Percentiles rank a stretch among this genome's conserved stretches.
phyloP scores from a whole-genome alignment of 2,888 invertebrate genomes.

The Pachliopta kotzebuea region DNA sequence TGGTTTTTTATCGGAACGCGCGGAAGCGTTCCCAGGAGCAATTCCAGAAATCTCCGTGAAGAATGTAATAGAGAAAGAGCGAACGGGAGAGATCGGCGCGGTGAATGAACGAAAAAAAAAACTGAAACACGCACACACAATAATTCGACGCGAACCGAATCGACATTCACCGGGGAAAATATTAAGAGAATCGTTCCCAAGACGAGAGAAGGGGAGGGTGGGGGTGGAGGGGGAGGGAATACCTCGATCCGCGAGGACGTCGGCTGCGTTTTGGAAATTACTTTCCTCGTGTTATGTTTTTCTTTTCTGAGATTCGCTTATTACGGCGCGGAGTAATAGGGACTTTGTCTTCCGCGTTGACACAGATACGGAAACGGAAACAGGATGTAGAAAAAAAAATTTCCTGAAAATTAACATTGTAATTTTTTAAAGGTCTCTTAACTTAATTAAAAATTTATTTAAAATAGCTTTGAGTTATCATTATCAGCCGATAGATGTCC shows the following conservation, averaged over 20 bases:
- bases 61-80: slow-evolving; percentile 45
- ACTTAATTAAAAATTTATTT: no score
- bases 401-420: no score
- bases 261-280: slow-evolving; percentile 12
- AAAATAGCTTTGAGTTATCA: no score
- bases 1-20: slow-evolving; percentile 51
- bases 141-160: slow-evolving; percentile 41
- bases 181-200: slow-evolving; percentile 23
- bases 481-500: no score
- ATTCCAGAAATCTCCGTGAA: slow-evolving; percentile 47
- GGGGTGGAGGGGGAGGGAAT: background rate
- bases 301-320: slow-evolving; percentile 5
- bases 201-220: background rate
- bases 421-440: no score
- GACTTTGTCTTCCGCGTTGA: background rate
- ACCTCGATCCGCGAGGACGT: slow-evolving; percentile 11
- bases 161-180: slow-evolving; percentile 32
- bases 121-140: slow-evolving; percentile 29
- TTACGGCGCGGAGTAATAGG: slow-evolving; percentile 2
- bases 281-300: slow-evolving; percentile 14
- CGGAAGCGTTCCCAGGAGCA: slow-evolving; percentile 47
- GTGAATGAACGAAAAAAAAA: slow-evolving; percentile 29
- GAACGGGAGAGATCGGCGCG: slow-evolving; percentile 31
- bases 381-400: no score
- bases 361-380: background rate